Conservation (phyloP, 2,113 vertebrate genomes). For the Gopherus flavomarginatus region DNA sequence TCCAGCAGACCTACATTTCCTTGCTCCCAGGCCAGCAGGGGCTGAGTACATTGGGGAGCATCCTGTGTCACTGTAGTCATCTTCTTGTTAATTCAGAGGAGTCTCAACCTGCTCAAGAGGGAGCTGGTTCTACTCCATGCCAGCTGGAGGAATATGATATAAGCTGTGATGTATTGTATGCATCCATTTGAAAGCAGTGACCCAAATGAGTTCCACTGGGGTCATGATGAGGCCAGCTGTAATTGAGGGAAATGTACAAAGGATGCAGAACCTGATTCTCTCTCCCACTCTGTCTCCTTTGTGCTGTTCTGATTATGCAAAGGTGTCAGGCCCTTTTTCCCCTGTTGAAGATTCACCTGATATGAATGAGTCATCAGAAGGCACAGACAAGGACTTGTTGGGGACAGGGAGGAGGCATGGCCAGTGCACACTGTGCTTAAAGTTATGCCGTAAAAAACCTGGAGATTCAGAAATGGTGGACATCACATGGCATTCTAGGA, state of each 20-base stretch:
- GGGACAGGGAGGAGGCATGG: not conserved
- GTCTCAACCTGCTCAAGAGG: not conserved
- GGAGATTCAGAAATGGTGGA: not conserved
- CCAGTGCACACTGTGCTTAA: accelerated
- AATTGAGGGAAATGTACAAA: not conserved
- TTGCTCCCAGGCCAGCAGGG: not conserved
- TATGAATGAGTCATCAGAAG: accelerated
- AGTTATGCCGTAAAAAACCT: accelerated
- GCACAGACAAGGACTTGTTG: not conserved
- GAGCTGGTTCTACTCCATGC: not conserved
- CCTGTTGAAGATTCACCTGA: not conserved
- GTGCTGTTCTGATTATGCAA: not conserved
- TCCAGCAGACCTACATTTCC: not conserved
- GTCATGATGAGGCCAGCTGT: not conserved
- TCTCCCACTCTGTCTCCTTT: not conserved
- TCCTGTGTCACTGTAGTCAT: not conserved
- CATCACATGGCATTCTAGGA: accelerated
- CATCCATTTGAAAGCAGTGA: not conserved
- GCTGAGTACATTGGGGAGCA: not conserved
- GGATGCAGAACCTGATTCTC: not conserved
- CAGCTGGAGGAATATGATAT: not conserved
- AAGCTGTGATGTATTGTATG: not conserved
- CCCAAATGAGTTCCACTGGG: not conserved
- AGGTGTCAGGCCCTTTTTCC: not conserved
- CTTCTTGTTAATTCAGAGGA: not conserved